Evolutionary conservation across 2,113 vertebrate species (phyloP).

Genomic region (Gambusia holbrooki): DNA sequence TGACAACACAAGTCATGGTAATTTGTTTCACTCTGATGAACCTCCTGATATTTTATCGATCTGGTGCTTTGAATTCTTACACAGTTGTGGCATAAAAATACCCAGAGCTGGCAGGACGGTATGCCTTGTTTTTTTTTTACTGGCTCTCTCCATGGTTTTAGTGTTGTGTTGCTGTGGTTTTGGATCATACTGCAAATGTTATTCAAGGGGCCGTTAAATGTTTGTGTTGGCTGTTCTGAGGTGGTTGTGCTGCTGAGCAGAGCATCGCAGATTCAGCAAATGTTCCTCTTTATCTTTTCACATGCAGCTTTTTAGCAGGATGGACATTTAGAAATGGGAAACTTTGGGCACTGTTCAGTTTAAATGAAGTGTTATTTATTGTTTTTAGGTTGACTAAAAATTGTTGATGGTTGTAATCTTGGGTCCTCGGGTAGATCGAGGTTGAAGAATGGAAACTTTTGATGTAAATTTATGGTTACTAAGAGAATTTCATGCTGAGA

Average conservation of each 20-base stretch:
- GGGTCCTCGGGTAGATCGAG: too few relatives aligned
- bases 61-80: conserved; percentile 15
- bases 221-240: conserved; percentile 51
- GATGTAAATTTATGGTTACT: too few relatives aligned
- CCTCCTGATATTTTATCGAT: conserved; percentile 18
- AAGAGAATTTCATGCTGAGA: too few relatives aligned
- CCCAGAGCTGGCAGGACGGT: conserved; percentile 8
- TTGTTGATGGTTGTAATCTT: background rate
- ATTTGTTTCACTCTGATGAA: conserved; percentile 6
- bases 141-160: conserved; percentile 29
- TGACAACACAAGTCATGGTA: background rate
- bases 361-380: conserved; percentile 8
- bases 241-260: conserved; percentile 24
- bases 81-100: conserved; percentile 18
- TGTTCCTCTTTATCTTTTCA: conserved; percentile 45
- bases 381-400: conserved; percentile 7
- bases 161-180: conserved; percentile 29
- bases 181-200: conserved; percentile 56
- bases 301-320: conserved; percentile 28
- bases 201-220: conserved; percentile 41
- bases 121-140: conserved; percentile 15
- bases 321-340: conserved; percentile 32
- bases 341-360: background rate
- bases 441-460: too few relatives aligned
- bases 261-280: conserved; percentile 49